Percentiles rank a stretch among this genome's conserved stretches.
Conservation (phyloP, 2,113 vertebrate species). For the Protobothrops mucrosquamatus region DNA sequence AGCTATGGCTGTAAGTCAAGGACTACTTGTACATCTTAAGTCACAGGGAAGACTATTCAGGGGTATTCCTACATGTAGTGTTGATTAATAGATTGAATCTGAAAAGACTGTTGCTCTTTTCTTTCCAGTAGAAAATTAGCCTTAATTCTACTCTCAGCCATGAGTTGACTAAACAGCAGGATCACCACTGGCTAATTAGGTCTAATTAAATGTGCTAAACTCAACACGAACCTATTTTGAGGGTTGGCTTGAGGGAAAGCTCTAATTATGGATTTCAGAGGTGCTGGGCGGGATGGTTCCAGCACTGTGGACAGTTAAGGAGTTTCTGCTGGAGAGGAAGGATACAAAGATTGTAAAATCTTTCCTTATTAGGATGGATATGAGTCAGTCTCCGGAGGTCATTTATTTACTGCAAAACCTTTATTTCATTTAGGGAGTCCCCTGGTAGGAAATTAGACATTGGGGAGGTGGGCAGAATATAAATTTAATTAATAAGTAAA, state of each 20-base stretch:
- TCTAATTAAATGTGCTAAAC: constrained; percentile 49
- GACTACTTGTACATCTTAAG: accelerated
- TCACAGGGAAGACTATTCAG: accelerated
- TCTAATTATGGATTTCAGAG: constrained; percentile 36
- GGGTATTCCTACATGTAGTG: constrained; percentile 7
- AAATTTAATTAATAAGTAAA: too few relatives aligned
- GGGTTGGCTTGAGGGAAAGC: constrained; percentile 30
- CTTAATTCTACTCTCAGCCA: constrained; percentile 50
- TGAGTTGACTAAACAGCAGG: constrained; percentile 55
- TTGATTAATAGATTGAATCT: constrained; percentile 33
- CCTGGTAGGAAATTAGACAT: neutral
- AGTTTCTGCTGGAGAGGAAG: neutral
- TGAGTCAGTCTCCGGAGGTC: neutral
- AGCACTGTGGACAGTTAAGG: neutral
- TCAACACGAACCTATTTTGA: constrained; percentile 14
- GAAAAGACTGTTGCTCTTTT: constrained; percentile 48
- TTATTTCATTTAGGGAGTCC: neutral
- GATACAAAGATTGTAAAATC: neutral
- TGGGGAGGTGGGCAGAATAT: neutral
- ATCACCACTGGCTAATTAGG: constrained; percentile 45
- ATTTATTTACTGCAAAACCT: neutral
- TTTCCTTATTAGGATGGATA: neutral
- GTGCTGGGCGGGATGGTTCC: neutral
- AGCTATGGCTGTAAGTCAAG: neutral
- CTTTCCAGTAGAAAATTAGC: constrained; percentile 34